Evolutionary conservation across 2,888 invertebrate species (phyloP), one percentile per base, ranked within the genome.

Genomic region (Noctua comes): DNA sequence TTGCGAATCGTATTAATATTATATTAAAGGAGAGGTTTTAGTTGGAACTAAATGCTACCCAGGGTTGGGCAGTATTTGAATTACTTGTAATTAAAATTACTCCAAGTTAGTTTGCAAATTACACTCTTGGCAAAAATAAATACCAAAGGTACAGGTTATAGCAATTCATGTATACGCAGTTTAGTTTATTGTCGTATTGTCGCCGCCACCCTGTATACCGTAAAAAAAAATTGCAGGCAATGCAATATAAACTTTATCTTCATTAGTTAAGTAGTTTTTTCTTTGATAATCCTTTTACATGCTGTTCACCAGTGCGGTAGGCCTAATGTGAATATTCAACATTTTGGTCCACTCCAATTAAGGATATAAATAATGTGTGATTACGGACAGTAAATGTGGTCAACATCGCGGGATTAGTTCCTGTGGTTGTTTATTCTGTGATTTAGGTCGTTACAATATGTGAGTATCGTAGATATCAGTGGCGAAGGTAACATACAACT

Each of bases 351-450:
- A 21, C 16, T n/a, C 43, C 43, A 66, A 66, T 65, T 57, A 64
- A 36, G 31, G 27, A 69, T 36, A 69, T 59, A 80, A 59, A 79
- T 72, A 79, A 84, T 72, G 59, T 54, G 68, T 36, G 69, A 54
- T 31, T 59, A 80, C 31, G 16, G 0, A 27, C 46, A 36, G 64
- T 16, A 6, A 54, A 43, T 69, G 69, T 46, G 80, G 85, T 80
- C 16, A 46, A 5, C 48, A 46, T 51, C n/a, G 31, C 8, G 36
- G 4, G 69, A 82, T 82, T 80, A 31, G 65, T 73, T 84, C 10
- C 8, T 69, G 80, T 46, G 82, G 82, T 21, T 31, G 13, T 70
- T 70, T 21, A 68, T 83, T 57, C 10, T 18, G 59, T 69, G 57
- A 70, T 80, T 68, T 54, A 46, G 27, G 3, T 36, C 8, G n/a